Conservation (phyloP, 1,140 invertebrate genomes). For the Phthorimaea operculella region DNA sequence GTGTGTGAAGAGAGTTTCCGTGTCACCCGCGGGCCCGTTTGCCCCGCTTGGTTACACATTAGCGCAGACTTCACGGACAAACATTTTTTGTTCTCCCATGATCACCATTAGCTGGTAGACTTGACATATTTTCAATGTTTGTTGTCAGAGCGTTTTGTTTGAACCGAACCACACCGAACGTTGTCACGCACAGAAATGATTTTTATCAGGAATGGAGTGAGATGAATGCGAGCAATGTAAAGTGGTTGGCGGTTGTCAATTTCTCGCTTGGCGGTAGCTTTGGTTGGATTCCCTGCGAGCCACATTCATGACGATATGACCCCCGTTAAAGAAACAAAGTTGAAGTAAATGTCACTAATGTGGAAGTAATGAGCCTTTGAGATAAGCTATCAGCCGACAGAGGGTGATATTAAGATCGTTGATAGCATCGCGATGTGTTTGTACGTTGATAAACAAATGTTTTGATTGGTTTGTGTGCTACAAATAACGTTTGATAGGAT, state of each 20-base stretch:
- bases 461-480: constrained; percentile 47
- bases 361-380: constrained; percentile 28
- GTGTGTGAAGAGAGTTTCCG: constrained; percentile 65
- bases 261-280: constrained; percentile 12
- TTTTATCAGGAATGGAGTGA: constrained; percentile 10
- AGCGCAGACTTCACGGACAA: constrained; percentile 47
- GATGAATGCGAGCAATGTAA: background rate
- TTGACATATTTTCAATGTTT: constrained; percentile 48
- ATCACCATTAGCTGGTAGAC: constrained; percentile 49
- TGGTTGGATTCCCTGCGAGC: constrained; percentile 14
- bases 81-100: constrained; percentile 63
- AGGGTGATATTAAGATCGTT: constrained; percentile 35
- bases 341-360: constrained; percentile 22
- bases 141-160: constrained; percentile 26
- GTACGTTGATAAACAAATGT: constrained; percentile 49
- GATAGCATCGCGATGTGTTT: constrained; percentile 40
- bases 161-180: constrained; percentile 12
- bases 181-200: constrained; percentile 15
- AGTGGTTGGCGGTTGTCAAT: constrained; percentile 12
- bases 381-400: constrained; percentile 40
- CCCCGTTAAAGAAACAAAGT: background rate
- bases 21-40: constrained; percentile 47
- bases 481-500: constrained; percentile 52
- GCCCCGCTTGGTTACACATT: constrained; percentile 58
- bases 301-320: background rate